These are phyloP conservation scores for Simalia tracyae DNA, from an alignment of 2,797 vertebrate species.

Conservation along the genomic window DNA sequence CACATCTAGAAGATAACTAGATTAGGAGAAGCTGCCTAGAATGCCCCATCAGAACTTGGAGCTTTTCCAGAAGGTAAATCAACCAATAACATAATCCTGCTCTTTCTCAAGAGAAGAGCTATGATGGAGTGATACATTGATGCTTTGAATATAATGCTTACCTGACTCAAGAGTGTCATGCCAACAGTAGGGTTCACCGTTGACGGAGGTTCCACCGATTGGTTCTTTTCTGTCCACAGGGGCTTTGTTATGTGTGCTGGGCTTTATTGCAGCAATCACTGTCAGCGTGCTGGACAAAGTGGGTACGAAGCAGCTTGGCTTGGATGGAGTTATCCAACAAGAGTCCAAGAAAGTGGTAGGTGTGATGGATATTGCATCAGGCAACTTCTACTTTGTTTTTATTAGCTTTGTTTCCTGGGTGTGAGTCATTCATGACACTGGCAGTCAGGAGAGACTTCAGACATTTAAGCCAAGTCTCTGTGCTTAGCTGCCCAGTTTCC, in stretches of 20 bases:
- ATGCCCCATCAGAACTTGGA: too few relatives aligned
- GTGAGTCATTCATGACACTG: background rate
- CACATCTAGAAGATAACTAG: background rate
- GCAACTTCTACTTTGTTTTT: background rate
- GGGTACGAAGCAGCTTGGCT: slow-evolving; percentile 81
- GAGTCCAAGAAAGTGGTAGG: slow-evolving; percentile 82
- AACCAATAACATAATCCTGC: too few relatives aligned
- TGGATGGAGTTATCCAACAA: slow-evolving; percentile 79
- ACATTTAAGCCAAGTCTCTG: fast-evolving
- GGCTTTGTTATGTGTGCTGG: slow-evolving; percentile 78
- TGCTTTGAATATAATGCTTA: too few relatives aligned
- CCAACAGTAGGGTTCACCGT: background rate
- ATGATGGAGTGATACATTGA: too few relatives aligned
- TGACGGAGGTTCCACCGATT: too few relatives aligned
- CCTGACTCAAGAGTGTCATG: background rate
- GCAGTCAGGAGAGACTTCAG: slow-evolving; percentile 8
- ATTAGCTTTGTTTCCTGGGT: background rate
- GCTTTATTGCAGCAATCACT: slow-evolving; percentile 75
- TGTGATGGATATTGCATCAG: too few relatives aligned
- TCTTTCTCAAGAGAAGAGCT: too few relatives aligned
- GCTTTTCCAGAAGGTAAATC: too few relatives aligned
- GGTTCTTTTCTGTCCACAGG: slow-evolving; percentile 62
- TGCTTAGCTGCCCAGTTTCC: background rate
- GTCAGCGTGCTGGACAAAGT: slow-evolving; percentile 81
- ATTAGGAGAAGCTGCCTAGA: too few relatives aligned